Conservation (phyloP, 1,140 invertebrate species). For the Drosophila sechellia region DNA sequence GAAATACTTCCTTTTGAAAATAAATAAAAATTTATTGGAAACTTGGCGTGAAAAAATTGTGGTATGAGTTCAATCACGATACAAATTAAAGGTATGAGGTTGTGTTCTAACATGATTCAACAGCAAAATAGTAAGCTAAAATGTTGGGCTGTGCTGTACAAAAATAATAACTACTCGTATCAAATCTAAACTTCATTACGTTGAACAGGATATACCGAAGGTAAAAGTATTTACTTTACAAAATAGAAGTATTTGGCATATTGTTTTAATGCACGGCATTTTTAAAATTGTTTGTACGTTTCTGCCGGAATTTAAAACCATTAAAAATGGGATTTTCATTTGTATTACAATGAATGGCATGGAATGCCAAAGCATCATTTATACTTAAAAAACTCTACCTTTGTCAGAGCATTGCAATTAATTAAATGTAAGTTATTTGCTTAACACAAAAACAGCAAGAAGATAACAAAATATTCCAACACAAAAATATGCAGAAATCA, state of each 20-base stretch:
- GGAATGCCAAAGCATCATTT: slow-evolving; percentile 12
- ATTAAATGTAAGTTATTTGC: slow-evolving; percentile 56
- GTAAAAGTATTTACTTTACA: background rate
- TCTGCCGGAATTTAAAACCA: too few species aligned
- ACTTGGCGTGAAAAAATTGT: slow-evolving; percentile 18
- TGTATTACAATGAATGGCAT: background rate
- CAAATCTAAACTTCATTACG: too few species aligned
- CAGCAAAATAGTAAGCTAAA: background rate
- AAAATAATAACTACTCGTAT: too few species aligned
- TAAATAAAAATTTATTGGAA: slow-evolving; percentile 39
- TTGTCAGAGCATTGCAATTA: slow-evolving; percentile 36
- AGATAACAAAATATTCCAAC: slow-evolving; percentile 25
- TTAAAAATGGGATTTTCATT: background rate
- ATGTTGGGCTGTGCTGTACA: background rate
- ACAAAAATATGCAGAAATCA: slow-evolving; percentile 46
- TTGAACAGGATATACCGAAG: too few species aligned
- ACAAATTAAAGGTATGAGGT: slow-evolving; percentile 3
- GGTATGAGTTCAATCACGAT: slow-evolving; percentile 8
- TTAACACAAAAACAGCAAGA: slow-evolving; percentile 8
- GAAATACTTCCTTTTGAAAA: slow-evolving; percentile 43
- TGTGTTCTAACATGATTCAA: background rate
- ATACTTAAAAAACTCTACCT: slow-evolving; percentile 11
- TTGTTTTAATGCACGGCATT: too few species aligned
- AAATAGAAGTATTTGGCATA: too few species aligned
- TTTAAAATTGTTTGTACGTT: too few species aligned